These are phyloP conservation scores for Noctua janthina DNA, from an alignment of 2,888 invertebrate species.

Conservation along the genomic window DNA sequence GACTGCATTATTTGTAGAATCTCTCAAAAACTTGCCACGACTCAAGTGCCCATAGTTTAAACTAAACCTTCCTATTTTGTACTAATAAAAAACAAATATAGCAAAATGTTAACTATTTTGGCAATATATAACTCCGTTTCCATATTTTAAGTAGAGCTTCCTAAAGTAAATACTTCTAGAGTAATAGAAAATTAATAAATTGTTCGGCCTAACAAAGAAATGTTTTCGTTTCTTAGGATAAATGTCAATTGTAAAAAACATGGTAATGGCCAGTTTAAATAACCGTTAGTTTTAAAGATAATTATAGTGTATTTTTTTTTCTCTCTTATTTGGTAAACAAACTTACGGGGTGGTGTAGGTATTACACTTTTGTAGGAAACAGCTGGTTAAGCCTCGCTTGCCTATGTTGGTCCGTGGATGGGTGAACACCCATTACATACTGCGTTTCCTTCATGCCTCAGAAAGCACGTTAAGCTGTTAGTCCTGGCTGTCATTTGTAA, in stretches of 20 bases:
- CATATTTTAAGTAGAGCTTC: conserved; percentile 29
- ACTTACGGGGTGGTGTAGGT: too few relatives aligned
- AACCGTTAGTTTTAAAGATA: conserved; percentile 21
- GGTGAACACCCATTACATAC: too few relatives aligned
- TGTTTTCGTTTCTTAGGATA: conserved; percentile 32
- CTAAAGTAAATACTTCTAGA: conserved; percentile 23
- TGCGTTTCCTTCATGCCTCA: too few relatives aligned
- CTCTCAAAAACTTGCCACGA: conserved; percentile 2
- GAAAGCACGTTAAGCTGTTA: too few relatives aligned
- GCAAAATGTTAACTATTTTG: conserved; percentile 34
- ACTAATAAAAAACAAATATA: conserved; percentile 20
- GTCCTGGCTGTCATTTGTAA: too few relatives aligned
- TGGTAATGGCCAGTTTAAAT: conserved; percentile 23
- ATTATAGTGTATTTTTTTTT: conserved; percentile 13
- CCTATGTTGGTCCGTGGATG: too few relatives aligned
- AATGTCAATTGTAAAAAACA: conserved; percentile 43
- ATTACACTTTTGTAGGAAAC: too few relatives aligned
- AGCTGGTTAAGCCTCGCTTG: too few relatives aligned
- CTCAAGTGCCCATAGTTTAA: conserved; percentile 7
- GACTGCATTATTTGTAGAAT: neutral
- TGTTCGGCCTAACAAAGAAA: conserved; percentile 45
- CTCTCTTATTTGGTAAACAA: conserved; percentile 20
- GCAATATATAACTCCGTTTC: conserved; percentile 33
- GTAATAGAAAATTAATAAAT: conserved; percentile 41
- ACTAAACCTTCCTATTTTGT: conserved; percentile 42